Base-by-base conservation (phyloP, 2,113 vertebrate species). In the Bostrychus sinensis region DNA sequence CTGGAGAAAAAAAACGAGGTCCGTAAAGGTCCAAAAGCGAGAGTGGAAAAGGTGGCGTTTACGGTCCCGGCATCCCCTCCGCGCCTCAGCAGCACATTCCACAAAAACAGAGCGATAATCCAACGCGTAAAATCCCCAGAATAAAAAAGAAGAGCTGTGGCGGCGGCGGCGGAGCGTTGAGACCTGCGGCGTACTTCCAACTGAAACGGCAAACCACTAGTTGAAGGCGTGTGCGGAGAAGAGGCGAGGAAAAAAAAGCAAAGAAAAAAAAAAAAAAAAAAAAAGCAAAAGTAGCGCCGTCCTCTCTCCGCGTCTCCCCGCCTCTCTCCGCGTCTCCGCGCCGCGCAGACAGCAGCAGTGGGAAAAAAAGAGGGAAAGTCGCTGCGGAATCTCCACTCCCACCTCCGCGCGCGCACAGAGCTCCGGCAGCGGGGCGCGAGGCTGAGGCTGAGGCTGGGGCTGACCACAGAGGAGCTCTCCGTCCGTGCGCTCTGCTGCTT, bases 61-160 rank as follows among this genome's bases (percentile, higher is more conserved):
- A 41, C 39, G 39, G 90, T 85, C 80, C 89, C 86, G 67, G 92
- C 93, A 95, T 95, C 94, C 92, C 67, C n/a, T n/a, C 61, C 90
- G 92, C 92, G 93, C 91, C 85, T 94, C 84, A 94, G 88, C 90
- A 87, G 58, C 85, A 73, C 68, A 84, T 91, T n/a, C 92, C 90
- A 88, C 78, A 92, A 20, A 2, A 19, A 20, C 9, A 45, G 2
- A 22, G 42, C 19, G 10, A 10, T 45, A 45, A 45, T 45, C 42
- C 42, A 45, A 19, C 42, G 42, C 42, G 42, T 45, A 45, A 45
- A 45, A 32, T 32, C 10, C 19, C 39, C 16, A n/a, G 6, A 78
- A 78, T n/a, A n/a, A 7, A 45, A 76, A 80, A 62, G 78, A 83
- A 7, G 28, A 32, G 30, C 30, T 7, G n/a, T n/a, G n/a, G n/a